Conservation (phyloP, 1,140 invertebrate species). For the Cyclargus thomasi region DNA sequence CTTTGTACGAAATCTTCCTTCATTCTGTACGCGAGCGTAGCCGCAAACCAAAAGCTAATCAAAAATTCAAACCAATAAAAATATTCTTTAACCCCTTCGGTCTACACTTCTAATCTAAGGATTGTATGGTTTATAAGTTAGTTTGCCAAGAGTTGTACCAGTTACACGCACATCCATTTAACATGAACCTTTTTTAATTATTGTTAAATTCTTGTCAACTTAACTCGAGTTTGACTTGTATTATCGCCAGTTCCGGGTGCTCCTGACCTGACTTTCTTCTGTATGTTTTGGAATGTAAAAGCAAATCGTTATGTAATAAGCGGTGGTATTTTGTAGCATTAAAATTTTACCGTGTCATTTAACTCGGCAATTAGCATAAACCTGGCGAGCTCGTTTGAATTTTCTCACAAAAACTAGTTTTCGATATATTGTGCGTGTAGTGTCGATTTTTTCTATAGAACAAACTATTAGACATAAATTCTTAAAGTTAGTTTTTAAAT, state of each 20-base stretch:
- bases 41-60: too few relatives aligned
- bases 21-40: too few relatives aligned
- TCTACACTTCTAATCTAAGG: too few relatives aligned
- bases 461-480: not conserved
- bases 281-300: not conserved
- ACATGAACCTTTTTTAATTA: too few relatives aligned
- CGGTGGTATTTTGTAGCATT: constrained; percentile 1
- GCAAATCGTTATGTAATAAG: not conserved
- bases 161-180: too few relatives aligned
- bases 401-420: constrained; percentile 9
- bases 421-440: not conserved
- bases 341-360: constrained; percentile 2
- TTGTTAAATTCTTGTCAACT: too few relatives aligned
- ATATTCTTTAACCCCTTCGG: too few relatives aligned
- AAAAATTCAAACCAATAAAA: too few relatives aligned
- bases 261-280: constrained; percentile 4
- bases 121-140: too few relatives aligned
- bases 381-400: not conserved
- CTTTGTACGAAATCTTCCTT: too few relatives aligned
- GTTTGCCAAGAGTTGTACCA: too few relatives aligned
- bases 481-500: not conserved
- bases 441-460: not conserved
- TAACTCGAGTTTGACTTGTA: not conserved
- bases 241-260: constrained; percentile 10
- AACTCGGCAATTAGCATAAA: not conserved